A percentile compares a stretch with the other conserved stretches of the same genome.
phyloP scores from a whole-genome alignment of 2,113 vertebrate species.

The Chloroceryle aenea region DNA sequence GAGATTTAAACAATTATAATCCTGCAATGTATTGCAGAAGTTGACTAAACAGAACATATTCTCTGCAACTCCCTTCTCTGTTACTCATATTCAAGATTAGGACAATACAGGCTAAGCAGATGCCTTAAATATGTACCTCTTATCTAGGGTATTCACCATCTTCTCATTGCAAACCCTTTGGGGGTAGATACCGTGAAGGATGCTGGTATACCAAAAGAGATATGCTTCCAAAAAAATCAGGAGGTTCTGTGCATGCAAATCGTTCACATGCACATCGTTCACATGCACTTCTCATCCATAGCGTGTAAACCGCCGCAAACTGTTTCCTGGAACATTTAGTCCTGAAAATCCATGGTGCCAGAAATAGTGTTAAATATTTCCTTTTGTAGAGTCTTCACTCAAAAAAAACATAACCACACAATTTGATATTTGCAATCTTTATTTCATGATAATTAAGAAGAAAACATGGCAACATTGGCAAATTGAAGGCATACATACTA shows the following conservation, averaged over 20 bases:
- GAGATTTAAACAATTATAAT: not conserved
- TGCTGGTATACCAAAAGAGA: not conserved
- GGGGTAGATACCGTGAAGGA: not conserved
- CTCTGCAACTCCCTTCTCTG: not conserved
- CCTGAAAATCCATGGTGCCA: not conserved
- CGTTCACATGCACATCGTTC: fast-evolving
- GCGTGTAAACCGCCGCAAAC: not conserved
- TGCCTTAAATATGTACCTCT: not conserved
- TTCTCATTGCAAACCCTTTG: not conserved
- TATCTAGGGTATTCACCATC: not conserved
- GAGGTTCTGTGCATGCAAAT: not conserved
- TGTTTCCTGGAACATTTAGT: not conserved
- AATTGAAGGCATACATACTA: constrained; percentile 70
- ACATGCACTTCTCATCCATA: not conserved
- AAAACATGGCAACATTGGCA: constrained; percentile 66
- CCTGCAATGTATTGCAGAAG: not conserved
- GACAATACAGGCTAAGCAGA: not conserved
- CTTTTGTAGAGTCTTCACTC: not conserved
- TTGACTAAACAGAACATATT: not conserved
- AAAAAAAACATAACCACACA: not conserved
- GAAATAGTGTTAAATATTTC: not conserved
- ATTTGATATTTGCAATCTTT: constrained; percentile 50
- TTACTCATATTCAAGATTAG: not conserved
- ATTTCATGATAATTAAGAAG: constrained; percentile 67
- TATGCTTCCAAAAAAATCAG: not conserved